phyloP scores from a whole-genome alignment of 1,140 invertebrate species.

The Dufourea novaeangliae region DNA sequence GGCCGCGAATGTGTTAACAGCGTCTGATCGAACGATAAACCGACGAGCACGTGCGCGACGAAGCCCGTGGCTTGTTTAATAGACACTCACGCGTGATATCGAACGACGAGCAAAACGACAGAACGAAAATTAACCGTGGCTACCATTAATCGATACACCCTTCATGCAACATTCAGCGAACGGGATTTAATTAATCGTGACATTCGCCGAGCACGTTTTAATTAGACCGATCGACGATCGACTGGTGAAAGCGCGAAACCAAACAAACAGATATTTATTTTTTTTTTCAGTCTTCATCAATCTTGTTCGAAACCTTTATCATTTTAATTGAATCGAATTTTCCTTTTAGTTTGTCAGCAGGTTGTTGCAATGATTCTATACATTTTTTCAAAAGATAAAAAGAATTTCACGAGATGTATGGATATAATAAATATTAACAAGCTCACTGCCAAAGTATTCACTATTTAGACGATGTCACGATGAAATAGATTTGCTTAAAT shows the following conservation, averaged over 20 bases:
- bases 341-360: too few species aligned
- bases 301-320: too few species aligned
- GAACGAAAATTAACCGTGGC: background rate
- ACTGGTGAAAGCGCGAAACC: background rate
- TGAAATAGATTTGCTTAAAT: too few species aligned
- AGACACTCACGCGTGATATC: background rate
- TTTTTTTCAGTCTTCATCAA: too few species aligned
- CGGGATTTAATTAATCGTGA: conserved; percentile 11
- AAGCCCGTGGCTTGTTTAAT: conserved; percentile 5
- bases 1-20: background rate
- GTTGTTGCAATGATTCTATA: too few species aligned
- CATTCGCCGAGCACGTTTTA: conserved; percentile 4
- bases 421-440: too few species aligned
- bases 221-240: background rate
- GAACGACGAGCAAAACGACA: background rate
- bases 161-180: background rate
- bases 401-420: too few species aligned
- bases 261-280: too few species aligned
- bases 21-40: conserved; percentile 5
- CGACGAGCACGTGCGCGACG: background rate
- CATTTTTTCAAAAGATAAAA: too few species aligned
- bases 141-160: background rate
- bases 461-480: too few species aligned
- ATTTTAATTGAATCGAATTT: too few species aligned
- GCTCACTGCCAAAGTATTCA: too few species aligned